Conservation (phyloP, 2,888 invertebrate genomes). For the Stenodera caucasica region DNA sequence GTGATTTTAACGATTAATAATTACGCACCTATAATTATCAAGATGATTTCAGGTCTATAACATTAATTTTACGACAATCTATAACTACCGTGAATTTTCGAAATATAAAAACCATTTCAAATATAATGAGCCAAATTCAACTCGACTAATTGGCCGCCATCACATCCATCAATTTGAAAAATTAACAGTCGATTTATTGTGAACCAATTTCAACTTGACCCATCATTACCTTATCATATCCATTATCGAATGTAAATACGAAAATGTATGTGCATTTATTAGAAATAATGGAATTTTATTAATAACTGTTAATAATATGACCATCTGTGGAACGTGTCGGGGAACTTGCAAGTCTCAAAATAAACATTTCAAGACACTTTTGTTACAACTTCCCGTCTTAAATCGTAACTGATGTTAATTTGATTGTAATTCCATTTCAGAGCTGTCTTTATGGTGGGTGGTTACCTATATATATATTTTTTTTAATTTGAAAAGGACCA, state of each 20-base stretch:
- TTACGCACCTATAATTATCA: slow-evolving; percentile 11
- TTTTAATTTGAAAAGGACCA: neutral
- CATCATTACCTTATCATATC: neutral
- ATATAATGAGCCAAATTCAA: no score
- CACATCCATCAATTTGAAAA: neutral
- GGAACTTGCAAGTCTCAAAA: slow-evolving; percentile 18
- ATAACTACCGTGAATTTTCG: neutral
- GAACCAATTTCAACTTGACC: no score
- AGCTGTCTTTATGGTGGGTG: slow-evolving; percentile 30
- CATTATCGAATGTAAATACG: neutral
- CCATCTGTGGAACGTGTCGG: slow-evolving; percentile 41
- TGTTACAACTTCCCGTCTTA: slow-evolving; percentile 45
- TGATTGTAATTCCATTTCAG: slow-evolving; percentile 39
- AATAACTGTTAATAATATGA: slow-evolving; percentile 4
- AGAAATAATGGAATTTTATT: no score
- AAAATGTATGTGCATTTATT: no score
- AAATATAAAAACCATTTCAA: no score
- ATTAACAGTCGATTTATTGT: no score
- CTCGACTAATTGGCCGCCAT: no score
- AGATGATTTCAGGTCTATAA: slow-evolving; percentile 9
- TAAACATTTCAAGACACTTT: slow-evolving; percentile 35
- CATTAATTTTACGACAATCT: slow-evolving; percentile 6
- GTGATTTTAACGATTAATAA: slow-evolving; percentile 6
- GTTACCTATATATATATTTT: neutral
- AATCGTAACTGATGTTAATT: slow-evolving; percentile 47